Percentiles rank a stretch among this genome's conserved stretches.
Conservation (phyloP, 2,113 vertebrate genomes). For the Coryphaenoides rupestris region DNA sequence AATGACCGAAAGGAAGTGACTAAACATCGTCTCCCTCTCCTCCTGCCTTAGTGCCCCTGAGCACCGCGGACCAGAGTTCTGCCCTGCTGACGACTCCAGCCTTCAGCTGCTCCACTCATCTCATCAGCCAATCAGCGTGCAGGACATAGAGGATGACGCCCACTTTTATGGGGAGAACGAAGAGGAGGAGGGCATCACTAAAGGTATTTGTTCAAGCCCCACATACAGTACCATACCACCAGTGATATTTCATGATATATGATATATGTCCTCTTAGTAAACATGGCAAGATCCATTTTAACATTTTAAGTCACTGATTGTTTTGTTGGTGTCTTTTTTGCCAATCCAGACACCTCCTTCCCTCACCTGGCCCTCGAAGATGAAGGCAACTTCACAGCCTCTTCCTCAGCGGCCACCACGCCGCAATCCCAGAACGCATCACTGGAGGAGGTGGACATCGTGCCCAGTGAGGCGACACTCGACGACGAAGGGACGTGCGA, state of each 20-base stretch:
- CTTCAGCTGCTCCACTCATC: conserved; percentile 73
- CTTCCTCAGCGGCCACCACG: conserved; percentile 59
- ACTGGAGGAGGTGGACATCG: conserved; percentile 64
- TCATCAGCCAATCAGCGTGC: conserved; percentile 58
- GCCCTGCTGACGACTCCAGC: conserved; percentile 74
- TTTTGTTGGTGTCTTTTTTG: neutral
- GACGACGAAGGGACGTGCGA: conserved; percentile 41
- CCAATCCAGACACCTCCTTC: conserved; percentile 67
- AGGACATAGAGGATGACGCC: conserved; percentile 40
- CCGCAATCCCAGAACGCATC: conserved; percentile 63
- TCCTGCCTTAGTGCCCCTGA: conserved; percentile 50
- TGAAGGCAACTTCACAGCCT: conserved; percentile 62
- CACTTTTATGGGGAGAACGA: conserved; percentile 19
- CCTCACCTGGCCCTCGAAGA: conserved; percentile 78
- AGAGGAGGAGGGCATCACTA: conserved; percentile 26
- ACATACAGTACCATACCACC: no score
- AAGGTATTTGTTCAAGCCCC: conserved; percentile 39
- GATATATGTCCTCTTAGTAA: neutral
- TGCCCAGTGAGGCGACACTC: conserved; percentile 34
- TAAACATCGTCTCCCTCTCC: neutral
- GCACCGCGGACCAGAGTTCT: conserved; percentile 63
- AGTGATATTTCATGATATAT: no score
- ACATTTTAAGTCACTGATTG: neutral
- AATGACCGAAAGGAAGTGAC: no score
- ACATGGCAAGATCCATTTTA: neutral